phyloP scores from a whole-genome alignment of 2,888 invertebrate species.

The Caenorhabditis becei region DNA sequence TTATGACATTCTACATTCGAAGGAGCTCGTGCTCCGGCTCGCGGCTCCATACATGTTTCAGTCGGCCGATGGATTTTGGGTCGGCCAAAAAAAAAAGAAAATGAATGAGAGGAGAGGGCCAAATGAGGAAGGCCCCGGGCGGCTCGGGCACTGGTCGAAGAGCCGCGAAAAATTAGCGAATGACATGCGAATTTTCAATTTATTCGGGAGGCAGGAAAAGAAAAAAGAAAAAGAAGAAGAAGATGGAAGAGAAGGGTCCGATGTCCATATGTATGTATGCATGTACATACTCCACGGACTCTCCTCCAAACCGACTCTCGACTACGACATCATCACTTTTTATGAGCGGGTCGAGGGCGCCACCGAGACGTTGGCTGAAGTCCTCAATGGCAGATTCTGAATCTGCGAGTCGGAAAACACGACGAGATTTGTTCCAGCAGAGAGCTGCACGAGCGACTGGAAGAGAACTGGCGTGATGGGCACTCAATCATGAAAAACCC shows the following conservation, averaged over 20 bases:
- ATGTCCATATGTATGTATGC: constrained; percentile 51
- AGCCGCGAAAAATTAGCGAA: constrained; percentile 64
- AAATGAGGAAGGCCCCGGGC: constrained; percentile 30
- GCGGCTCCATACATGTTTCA: not conserved
- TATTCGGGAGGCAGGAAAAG: constrained; percentile 52
- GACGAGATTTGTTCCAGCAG: constrained; percentile 10
- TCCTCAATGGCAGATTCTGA: not conserved
- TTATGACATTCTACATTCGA: constrained; percentile 1
- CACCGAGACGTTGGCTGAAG: constrained; percentile 1
- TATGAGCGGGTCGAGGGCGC: no score
- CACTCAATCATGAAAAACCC: constrained; percentile 53
- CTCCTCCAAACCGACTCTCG: constrained; percentile 24
- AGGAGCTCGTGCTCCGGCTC: not conserved
- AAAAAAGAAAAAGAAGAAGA: constrained; percentile 17
- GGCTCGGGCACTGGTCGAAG: constrained; percentile 18
- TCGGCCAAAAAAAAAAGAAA: constrained; percentile 17
- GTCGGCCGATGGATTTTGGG: constrained; percentile 5
- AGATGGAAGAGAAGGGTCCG: constrained; percentile 37
- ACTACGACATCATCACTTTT: constrained; percentile 54
- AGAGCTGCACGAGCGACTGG: not conserved
- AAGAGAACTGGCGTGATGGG: constrained; percentile 24
- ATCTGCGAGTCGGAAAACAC: constrained; percentile 8
- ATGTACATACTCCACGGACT: constrained; percentile 47
- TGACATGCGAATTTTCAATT: constrained; percentile 67
- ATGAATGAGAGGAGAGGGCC: constrained; percentile 27